A percentile compares a stretch with the other conserved stretches of the same genome.
Evolutionary conservation across 2,113 vertebrate species (phyloP).

Genomic region (Chloebia gouldiae): DNA sequence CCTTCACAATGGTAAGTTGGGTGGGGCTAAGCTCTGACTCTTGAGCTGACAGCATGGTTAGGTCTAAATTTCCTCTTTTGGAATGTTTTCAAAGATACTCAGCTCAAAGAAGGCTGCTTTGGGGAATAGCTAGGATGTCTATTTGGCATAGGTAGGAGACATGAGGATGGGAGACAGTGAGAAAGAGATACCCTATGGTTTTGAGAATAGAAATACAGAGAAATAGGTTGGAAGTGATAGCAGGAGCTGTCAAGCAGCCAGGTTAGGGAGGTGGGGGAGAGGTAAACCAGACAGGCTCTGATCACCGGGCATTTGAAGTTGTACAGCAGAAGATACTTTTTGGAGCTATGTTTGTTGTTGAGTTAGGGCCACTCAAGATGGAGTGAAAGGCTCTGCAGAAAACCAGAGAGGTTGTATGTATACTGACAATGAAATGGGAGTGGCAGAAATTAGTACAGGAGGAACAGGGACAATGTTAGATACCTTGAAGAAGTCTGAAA

Average conservation of each 20-base stretch:
- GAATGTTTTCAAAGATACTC: background rate
- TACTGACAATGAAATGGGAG: background rate
- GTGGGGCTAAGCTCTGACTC: background rate
- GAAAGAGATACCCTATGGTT: background rate
- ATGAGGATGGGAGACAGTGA: background rate
- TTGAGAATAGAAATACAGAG: background rate
- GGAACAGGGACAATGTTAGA: background rate
- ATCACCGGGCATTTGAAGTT: background rate
- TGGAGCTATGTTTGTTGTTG: background rate
- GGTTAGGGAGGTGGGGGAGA: background rate
- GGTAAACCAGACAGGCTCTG: background rate
- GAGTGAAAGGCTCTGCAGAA: background rate
- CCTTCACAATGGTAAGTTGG: background rate
- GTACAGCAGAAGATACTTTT: background rate
- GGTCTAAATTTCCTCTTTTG: background rate
- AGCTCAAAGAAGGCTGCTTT: background rate
- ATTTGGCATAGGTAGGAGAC: background rate
- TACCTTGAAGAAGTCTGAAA: background rate
- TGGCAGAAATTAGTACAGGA: background rate
- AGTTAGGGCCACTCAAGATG: accelerated
- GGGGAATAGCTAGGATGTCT: background rate
- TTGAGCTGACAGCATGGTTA: background rate
- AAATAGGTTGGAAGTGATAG: background rate
- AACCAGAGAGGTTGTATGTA: background rate
- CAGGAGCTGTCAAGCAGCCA: background rate